phyloP scores from a whole-genome alignment of 2,797 vertebrate genomes.

The Esox lucius region DNA sequence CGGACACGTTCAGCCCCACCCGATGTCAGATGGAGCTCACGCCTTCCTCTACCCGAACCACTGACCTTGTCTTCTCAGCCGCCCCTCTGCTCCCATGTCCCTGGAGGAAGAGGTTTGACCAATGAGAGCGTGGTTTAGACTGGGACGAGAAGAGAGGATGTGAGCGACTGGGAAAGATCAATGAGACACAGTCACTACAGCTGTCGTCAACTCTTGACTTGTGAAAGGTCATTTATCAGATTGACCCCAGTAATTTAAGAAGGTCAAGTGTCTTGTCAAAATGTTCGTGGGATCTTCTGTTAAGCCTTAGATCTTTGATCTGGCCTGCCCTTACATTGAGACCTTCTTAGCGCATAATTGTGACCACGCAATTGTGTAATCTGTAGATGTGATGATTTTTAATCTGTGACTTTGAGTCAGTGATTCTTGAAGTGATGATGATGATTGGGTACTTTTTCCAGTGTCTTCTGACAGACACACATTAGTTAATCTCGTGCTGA shows the following conservation, averaged over 20 bases:
- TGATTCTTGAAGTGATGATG: not conserved
- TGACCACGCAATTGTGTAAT: too few species aligned
- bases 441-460: not conserved
- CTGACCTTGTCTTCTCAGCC: conserved; percentile 2
- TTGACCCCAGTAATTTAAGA: conserved; percentile 26
- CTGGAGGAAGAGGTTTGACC: not conserved
- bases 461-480: not conserved
- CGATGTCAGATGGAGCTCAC: not conserved
- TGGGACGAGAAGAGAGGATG: not conserved
- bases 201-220: conserved; percentile 55
- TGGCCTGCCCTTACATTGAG: not conserved
- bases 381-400: too few species aligned
- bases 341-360: not conserved
- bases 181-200: conserved; percentile 20
- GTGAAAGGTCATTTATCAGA: conserved; percentile 44
- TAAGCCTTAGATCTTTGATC: not conserved
- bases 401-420: not conserved
- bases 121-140: not conserved
- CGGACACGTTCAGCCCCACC: not conserved
- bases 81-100: conserved; percentile 7
- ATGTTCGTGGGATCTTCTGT: not conserved
- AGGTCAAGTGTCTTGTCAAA: conserved; percentile 36
- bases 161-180: not conserved
- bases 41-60: conserved; percentile 16
- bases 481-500: not conserved